Evolutionary conservation across 1,140 invertebrate genomes (phyloP).

Genomic region (Teleopsis dalmanni): DNA sequence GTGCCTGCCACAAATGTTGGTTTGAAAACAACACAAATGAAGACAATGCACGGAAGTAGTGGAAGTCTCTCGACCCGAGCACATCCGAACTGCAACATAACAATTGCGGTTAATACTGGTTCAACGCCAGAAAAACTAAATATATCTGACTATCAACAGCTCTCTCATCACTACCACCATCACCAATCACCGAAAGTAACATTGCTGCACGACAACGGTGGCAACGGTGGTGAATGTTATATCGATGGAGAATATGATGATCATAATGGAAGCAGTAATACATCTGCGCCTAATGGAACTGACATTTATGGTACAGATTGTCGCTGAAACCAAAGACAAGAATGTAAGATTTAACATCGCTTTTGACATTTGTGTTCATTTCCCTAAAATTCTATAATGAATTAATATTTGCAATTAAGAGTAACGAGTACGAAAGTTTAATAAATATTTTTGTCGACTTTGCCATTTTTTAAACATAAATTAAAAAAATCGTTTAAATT

Average conservation of each 20-base stretch:
- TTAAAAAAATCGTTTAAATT: too few species aligned
- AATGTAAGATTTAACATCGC: too few species aligned
- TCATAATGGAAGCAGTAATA: constrained; percentile 7
- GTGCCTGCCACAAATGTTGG: constrained; percentile 35
- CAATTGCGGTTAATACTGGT: constrained; percentile 24
- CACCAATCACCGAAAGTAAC: constrained; percentile 32
- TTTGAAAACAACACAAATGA: constrained; percentile 16
- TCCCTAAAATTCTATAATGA: too few species aligned
- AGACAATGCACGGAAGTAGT: background rate
- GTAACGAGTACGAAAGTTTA: too few species aligned
- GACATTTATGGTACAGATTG: constrained; percentile 4
- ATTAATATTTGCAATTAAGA: too few species aligned
- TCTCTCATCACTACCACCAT: background rate
- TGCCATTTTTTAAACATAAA: too few species aligned
- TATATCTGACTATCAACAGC: background rate
- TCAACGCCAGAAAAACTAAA: constrained; percentile 7
- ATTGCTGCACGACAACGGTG: constrained; percentile 32
- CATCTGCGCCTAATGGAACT: background rate
- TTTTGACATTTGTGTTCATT: too few species aligned
- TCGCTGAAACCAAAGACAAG: constrained; percentile 12
- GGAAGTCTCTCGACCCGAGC: constrained; percentile 2
- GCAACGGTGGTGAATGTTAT: constrained; percentile 34
- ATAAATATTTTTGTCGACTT: too few species aligned
- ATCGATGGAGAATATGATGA: constrained; percentile 19
- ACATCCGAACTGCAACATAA: constrained; percentile 25